Evolutionary conservation across 2,888 invertebrate genomes (phyloP), one percentile per base, ranked within the genome.

Genomic region (Leucophenga maculata): DNA sequence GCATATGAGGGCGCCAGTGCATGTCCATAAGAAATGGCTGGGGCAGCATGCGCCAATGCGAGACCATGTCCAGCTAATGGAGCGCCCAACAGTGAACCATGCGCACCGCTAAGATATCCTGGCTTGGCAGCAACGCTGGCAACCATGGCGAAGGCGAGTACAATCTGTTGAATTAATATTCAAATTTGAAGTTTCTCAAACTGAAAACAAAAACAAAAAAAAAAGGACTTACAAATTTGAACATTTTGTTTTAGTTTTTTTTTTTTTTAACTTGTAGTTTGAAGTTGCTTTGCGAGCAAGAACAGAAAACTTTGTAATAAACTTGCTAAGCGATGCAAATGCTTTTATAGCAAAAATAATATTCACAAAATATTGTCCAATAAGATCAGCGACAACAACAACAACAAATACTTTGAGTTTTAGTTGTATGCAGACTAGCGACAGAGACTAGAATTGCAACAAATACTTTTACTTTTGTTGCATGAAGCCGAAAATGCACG

Each of bases 121-220:
- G 87, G 87, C 77, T 86, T 86, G 69, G 87, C 88, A 64, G 78
- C 78, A 73, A 75, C 86, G 72, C 85, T 78, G 71, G 86, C 87
- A 71, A 86, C 70, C 70, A 86, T 77, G 72, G 81, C 83, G 59
- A 80, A 77, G 67, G 81, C 78, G 48, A 86, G 76, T 68, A 83
- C 71, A 64, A 87, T 74, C 87, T 86, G 71, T 13, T 62, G 32
- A 44, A 65, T 39, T 66, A 55, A 48, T 65, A 50, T n/a, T 60
- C 54, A 6, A 6, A 0, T 16, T 16, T 9, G 1, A 20, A 39
- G 22, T 9, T 46, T 22, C 39, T 14, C n/a, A n/a, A n/a, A n/a
- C n/a, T n/a, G n/a, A n/a, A 31, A 32, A 20, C 44, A 39, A 66
- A 16, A 20, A 1, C 3, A 14, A 65, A 14, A 57, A 39, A n/a